Base-by-base conservation (phyloP, 2,888 invertebrate genomes). In the Adelognathus sp. region DNA sequence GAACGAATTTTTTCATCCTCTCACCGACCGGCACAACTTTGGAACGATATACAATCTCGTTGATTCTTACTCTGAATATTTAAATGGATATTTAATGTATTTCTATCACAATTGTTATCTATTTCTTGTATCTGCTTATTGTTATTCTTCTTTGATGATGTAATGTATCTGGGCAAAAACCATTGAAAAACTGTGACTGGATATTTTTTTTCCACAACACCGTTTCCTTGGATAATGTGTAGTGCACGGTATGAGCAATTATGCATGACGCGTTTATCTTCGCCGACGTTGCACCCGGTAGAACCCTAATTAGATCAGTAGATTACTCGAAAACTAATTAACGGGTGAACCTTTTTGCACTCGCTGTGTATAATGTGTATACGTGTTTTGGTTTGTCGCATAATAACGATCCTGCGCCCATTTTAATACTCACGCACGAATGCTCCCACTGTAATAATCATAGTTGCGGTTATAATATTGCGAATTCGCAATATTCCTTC, bases 1-100 rank as follows among this genome's bases (percentile, higher is more conserved):
- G 64, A 64, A 33, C 9, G 14, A 41, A 74, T 14, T 75, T 67
- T 63, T 66, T n/a, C n/a, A 27, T 39, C 44, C 4, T 76, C 24
- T 63, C 66, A 61, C 70, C 71, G 79, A 75, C 56, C 75, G 39
- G 79, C 79, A 76, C 56, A 56, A 61, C 54, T 72, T 79, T 79
- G 63, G 63, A 71, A 75, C 58, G 27, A 14, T n/a, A n/a, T n/a
- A n/a, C n/a, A 79, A 63, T 73, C 29, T 63, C 58, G 11, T 63
- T n/a, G 31, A 16, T 60, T 33, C 33, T 41, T 58, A 58, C 46
- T 73, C 50, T 39, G 7, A n/a, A 69, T 73, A 29, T 66, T 24
- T 67, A 33, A 16, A 21, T 58, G 69, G 74, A 63, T 56, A 16
- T 50, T 50, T 50, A 50, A 29, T 21, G 66, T 58, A 56, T 31